A percentile compares a stretch with the other conserved stretches of the same genome.
Conservation (phyloP, 2,888 invertebrate species). For the Lomographa bimaculata region DNA sequence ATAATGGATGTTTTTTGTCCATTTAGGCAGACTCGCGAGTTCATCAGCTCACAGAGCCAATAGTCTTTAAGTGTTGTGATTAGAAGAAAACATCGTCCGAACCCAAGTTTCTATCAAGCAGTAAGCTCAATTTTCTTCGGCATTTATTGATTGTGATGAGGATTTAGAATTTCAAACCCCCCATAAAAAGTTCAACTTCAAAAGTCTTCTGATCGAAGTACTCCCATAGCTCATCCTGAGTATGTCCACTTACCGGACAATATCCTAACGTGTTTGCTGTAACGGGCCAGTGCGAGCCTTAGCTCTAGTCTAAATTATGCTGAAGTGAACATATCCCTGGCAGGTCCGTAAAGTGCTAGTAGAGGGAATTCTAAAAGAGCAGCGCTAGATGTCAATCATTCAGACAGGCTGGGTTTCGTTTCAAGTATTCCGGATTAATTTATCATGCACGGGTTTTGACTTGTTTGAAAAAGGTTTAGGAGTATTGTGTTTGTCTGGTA, state of each 20-base stretch:
- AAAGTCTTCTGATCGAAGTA: too few species aligned
- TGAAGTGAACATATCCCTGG: constrained; percentile 18
- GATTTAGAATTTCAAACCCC: too few species aligned
- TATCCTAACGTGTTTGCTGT: constrained; percentile 25
- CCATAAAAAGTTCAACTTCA: too few species aligned
- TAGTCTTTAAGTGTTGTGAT: too few species aligned
- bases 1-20: too few species aligned
- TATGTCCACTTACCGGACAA: constrained; percentile 24
- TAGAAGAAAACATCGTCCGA: too few species aligned
- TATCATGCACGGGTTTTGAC: constrained; percentile 6
- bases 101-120: too few species aligned
- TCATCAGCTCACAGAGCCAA: too few species aligned
- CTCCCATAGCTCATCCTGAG: constrained; percentile 8
- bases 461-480: constrained; percentile 4
- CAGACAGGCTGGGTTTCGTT: constrained; percentile 17
- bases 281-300: constrained; percentile 19
- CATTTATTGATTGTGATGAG: too few species aligned
- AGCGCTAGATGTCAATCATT: constrained; percentile 17
- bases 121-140: too few species aligned
- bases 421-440: constrained; percentile 12
- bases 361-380: constrained; percentile 15
- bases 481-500: background rate
- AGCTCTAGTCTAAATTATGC: constrained; percentile 27
- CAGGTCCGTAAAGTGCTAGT: constrained; percentile 10
- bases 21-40: too few species aligned